Base-by-base conservation (phyloP, 2,797 vertebrate genomes). In the Adrianichthys oophorus region DNA sequence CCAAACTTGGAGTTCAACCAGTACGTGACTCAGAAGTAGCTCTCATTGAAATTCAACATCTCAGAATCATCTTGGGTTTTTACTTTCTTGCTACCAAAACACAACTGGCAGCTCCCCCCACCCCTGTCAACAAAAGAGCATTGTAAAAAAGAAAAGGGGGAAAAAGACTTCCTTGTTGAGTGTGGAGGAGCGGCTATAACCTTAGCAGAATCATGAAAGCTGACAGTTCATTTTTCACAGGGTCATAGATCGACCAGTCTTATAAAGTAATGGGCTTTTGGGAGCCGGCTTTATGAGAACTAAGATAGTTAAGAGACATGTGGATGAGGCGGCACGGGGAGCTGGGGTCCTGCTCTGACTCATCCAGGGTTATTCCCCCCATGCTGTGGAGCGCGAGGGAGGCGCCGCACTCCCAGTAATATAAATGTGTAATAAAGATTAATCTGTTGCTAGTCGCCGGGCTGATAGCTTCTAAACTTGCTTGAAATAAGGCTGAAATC, bases 141-240 rank as follows among this genome's bases (percentile, higher is more conserved):
- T 48, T 65, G 61, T 65, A 52, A 63, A 74, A 58, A 55, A 48
- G 45, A 14, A 17, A 37, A 46, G 1, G 32, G 14, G n/a, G 62
- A 75, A 80, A 79, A 56, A 60, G 29, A 82, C 70, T 85, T 85
- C 77, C 71, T 82, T 68, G 63, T 74, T 68, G 71, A 81, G 84
- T 89, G 85, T 92, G 86, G 85, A 90, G 89, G 85, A 92, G 88
- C 82, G 40, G 86, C 85, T 85, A 86, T 92, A 92, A 92, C 90
- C 89, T 91, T 92, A 91, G 87, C 87, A 85, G 89, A 91, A 92
- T 92, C 91, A 92, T 92, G 91, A 92, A 92, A 92, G 88, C 86
- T 92, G 92, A 92, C 92, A 93, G 91, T 92, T 92, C 91, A 93
- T 93, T 93, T 93, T 92, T 93, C 92, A 93, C 87, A 87, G 88